phyloP scores from a whole-genome alignment of 1,140 invertebrate species.

The Drosophila obscura region DNA sequence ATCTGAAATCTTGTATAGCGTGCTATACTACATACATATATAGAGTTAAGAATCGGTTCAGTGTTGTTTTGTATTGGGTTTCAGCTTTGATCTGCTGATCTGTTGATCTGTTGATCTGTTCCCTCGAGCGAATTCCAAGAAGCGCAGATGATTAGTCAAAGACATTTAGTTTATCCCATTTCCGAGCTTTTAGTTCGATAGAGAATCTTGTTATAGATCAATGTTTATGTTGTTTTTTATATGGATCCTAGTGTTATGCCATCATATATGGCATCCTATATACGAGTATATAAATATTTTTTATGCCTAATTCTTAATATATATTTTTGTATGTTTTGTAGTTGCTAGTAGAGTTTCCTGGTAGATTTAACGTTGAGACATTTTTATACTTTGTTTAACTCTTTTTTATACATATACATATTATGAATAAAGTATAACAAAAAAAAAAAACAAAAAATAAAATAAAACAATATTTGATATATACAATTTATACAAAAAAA shows the following conservation, averaged over 20 bases:
- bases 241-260: constrained; percentile 47
- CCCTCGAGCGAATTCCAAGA: constrained; percentile 57
- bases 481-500: constrained; percentile 70
- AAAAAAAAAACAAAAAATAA: constrained; percentile 27
- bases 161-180: constrained; percentile 66
- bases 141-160: constrained; percentile 54
- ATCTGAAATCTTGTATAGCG: constrained; percentile 71
- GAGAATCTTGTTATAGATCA: constrained; percentile 60
- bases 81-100: background rate
- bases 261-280: background rate
- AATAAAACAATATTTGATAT: constrained; percentile 70
- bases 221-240: constrained; percentile 52
- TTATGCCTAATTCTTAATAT: constrained; percentile 62
- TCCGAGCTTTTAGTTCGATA: constrained; percentile 56
- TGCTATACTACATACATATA: constrained; percentile 50
- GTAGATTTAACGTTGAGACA: constrained; percentile 75
- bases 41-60: constrained; percentile 38
- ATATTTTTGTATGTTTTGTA: constrained; percentile 81
- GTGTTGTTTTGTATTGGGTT: constrained; percentile 44
- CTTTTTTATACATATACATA: constrained; percentile 62
- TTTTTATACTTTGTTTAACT: constrained; percentile 77
- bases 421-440: constrained; percentile 51
- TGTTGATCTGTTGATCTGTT: constrained; percentile 13
- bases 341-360: constrained; percentile 67
- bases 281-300: constrained; percentile 54